Evolutionary conservation across 2,113 vertebrate species (phyloP).

Genomic region (Glareola pratincola): DNA sequence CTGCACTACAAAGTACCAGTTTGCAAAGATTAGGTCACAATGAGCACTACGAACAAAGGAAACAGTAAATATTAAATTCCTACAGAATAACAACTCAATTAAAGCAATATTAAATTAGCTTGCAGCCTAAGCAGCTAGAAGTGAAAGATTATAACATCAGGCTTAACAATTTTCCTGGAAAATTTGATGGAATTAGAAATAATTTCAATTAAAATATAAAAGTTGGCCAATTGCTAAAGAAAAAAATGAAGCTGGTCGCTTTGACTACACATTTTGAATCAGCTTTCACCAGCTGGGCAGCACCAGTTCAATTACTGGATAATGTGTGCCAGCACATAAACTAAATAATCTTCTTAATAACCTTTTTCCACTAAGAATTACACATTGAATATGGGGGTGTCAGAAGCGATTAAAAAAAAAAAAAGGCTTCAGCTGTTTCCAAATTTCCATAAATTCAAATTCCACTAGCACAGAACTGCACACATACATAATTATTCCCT

Average conservation of each 20-base stretch:
- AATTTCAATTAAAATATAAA: neutral
- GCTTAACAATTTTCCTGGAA: neutral
- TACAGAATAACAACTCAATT: neutral
- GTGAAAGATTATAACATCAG: neutral
- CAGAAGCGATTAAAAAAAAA: neutral
- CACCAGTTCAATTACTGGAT: neutral
- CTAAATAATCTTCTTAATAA: neutral
- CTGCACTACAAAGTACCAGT: neutral
- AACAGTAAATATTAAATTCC: neutral
- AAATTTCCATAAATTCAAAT: neutral
- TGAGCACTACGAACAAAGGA: neutral
- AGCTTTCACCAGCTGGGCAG: slow-evolving; percentile 33
- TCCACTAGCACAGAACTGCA: neutral
- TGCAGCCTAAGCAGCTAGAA: neutral
- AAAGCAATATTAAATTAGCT: neutral
- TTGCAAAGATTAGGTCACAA: neutral
- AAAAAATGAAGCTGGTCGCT: neutral
- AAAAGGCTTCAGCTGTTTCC: neutral
- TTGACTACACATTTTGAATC: neutral
- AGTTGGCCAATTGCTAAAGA: neutral
- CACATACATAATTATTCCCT: neutral
- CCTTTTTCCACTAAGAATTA: neutral
- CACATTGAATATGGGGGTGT: neutral
- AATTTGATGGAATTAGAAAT: neutral
- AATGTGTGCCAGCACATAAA: neutral